phyloP scores from a whole-genome alignment of 2,888 invertebrate genomes.

The Epistrophe grossulariae region DNA sequence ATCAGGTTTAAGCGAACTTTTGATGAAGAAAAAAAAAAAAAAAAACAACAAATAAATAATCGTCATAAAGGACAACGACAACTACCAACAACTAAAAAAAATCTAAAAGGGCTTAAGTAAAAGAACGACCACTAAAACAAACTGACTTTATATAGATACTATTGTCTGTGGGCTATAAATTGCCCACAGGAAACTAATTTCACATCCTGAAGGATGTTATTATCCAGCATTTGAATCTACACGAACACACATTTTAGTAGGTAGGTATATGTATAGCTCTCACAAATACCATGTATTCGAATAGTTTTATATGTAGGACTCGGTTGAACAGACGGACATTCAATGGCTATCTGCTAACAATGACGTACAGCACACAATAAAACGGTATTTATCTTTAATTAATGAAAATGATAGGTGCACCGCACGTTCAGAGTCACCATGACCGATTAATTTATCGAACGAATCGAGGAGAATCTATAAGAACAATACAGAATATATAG shows the following conservation, averaged over 20 bases:
- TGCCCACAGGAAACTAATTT: constrained; percentile 75
- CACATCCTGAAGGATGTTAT: constrained; percentile 72
- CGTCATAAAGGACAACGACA: constrained; percentile 15
- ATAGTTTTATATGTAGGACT: neutral
- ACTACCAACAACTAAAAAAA: neutral
- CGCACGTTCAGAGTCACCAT: constrained; percentile 71
- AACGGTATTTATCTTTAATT: constrained; percentile 76
- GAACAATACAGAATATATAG: constrained; percentile 56
- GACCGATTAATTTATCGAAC: constrained; percentile 76
- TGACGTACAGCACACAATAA: constrained; percentile 71
- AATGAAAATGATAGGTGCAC: constrained; percentile 76
- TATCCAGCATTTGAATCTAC: constrained; percentile 62
- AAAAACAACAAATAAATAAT: constrained; percentile 8
- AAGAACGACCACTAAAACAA: constrained; percentile 42
- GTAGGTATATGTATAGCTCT: no score
- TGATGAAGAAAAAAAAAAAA: neutral
- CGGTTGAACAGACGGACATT: constrained; percentile 40
- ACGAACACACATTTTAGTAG: constrained; percentile 15
- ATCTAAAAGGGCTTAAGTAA: neutral
- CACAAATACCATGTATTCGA: neutral
- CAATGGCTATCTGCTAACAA: constrained; percentile 65
- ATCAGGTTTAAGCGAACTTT: constrained; percentile 7
- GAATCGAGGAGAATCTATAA: constrained; percentile 65
- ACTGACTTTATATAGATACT: constrained; percentile 41
- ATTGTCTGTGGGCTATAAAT: constrained; percentile 59